Base-by-base conservation (phyloP, 2,113 vertebrate genomes). In the Chaetops frenatus region DNA sequence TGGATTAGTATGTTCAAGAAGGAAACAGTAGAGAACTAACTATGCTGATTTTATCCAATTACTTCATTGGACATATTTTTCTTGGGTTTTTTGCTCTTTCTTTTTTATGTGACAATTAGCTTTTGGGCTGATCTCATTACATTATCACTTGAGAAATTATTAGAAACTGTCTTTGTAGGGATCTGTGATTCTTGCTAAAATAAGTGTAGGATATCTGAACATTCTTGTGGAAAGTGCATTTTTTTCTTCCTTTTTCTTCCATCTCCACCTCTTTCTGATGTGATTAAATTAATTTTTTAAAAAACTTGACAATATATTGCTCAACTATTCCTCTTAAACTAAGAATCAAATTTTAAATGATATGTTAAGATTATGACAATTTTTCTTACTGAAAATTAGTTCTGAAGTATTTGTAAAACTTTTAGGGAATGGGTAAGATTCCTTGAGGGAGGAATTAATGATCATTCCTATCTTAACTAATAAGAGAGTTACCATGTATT, bases 201-300 rank as follows among this genome's bases (percentile, higher is more conserved):
- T n/a, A 80, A 76, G 4, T 38, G 6, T 20, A 58, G 25, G 2
- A 12, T 67, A 8, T 35, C 13, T 54, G 20, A 69, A 86, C 2
- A 15, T 33, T 88, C 18, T 22, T 3, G 2, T 11, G 2, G 7
- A 83, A 71, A 10, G 6, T 29, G 3, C 1, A 3, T 22, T 27
- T 19, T 11, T 18, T 48, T 28, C 8, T 47, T 44, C 2, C 22
- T 40, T 64, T 47, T 38, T 12, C 10, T 47, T 25, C 5, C 1
- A 31, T 16, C 16, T 27, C 35, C 12, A 22, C 6, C 3, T 2
- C 5, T 33, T n/a, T 82, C 17, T n/a, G 10, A 64, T 67, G 10
- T 33, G 3, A 28, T 54, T 56, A 76, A 67, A 71, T 76, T 47
- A 33, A 8, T 60, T 77, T 91, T 80, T 72, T 47, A 11, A 16